Evolutionary conservation across 1,140 invertebrate genomes (phyloP).

Genomic region (Tigriopus japonicus): DNA sequence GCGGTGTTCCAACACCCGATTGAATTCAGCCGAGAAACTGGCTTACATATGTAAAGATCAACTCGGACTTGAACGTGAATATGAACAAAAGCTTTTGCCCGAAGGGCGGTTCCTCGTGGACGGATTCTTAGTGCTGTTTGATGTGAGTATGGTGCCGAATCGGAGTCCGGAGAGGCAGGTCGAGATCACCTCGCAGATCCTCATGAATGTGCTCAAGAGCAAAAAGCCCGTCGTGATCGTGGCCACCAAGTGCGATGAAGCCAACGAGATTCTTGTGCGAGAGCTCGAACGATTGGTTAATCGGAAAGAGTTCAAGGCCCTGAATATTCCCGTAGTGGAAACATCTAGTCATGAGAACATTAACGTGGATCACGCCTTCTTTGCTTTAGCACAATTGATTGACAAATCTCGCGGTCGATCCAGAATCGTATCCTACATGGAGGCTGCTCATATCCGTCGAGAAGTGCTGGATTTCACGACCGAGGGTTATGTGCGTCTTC

Average conservation of each 20-base stretch:
- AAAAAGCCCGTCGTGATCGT: conserved; percentile 89
- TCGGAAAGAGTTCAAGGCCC: conserved; percentile 75
- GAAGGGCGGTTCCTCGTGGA: conserved; percentile 85
- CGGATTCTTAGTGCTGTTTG: conserved; percentile 88
- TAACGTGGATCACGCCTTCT: conserved; percentile 84
- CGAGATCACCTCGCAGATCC: conserved; percentile 55
- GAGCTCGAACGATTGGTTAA: conserved; percentile 73
- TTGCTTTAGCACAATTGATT: conserved; percentile 75
- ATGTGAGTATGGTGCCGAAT: conserved; percentile 48
- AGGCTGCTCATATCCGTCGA: conserved; percentile 63
- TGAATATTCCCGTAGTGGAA: conserved; percentile 61
- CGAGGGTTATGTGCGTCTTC: conserved; percentile 51
- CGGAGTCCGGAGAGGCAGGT: conserved; percentile 62
- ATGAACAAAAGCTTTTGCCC: conserved; percentile 77
- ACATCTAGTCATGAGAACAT: conserved; percentile 91
- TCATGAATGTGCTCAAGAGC: conserved; percentile 63
- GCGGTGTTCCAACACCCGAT: conserved; percentile 68
- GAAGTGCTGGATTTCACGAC: conserved; percentile 72
- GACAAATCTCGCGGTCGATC: conserved; percentile 45
- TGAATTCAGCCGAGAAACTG: conserved; percentile 85
- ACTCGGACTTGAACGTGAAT: conserved; percentile 75
- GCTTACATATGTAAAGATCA: conserved; percentile 99
- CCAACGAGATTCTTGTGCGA: conserved; percentile 60
- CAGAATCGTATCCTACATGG: conserved; percentile 56
- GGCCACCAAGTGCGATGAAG: conserved; percentile 91